Base-by-base conservation (phyloP, 2,888 invertebrate genomes). In the Mesochorus sp. region DNA sequence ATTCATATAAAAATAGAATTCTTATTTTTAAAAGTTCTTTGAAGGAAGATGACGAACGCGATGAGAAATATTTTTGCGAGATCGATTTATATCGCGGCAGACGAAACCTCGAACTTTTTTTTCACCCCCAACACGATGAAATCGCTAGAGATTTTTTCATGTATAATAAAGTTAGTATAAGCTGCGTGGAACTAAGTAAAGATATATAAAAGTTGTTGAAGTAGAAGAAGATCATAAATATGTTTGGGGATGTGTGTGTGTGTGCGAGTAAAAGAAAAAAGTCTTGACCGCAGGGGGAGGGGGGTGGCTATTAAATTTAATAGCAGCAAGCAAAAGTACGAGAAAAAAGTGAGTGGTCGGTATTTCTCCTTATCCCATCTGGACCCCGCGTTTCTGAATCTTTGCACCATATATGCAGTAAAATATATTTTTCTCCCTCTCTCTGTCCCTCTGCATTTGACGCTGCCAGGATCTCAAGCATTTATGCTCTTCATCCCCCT, bases 231-330 rank as follows among this genome's bases (percentile, higher is more conserved):
- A 81, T n/a, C n/a, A n/a, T n/a, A n/a, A n/a, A n/a, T n/a, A n/a
- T n/a, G n/a, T n/a, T n/a, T n/a, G n/a, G n/a, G n/a, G n/a, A n/a
- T n/a, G n/a, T n/a, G n/a, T n/a, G 59, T 51, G 47, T 17, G 34
- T 5, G 21, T 10, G 24, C 5, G 44, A 44, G 26, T 6, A 17
- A 66, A 31, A 67, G 34, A 14, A 59, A 34, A 74, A 68, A 61
- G 64, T 39, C 6, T 59, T 37, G 64, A 75, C 55, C 47, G 55
- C 34, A 66, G 44, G 66, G 77, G 81, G 79, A n/a, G 51, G 71
- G 78, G 80, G 80, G 73, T 73, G 79, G 85, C 86, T 87, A 86
- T 87, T 88, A 88, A 88, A 88, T 88, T 87, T 88, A 88, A 88
- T 86, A 87, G 87, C 84, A n/a, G n/a, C 76, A 53, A n/a, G n/a